phyloP scores from a whole-genome alignment of 1,140 invertebrate genomes.

The Bombus difficillimus region DNA sequence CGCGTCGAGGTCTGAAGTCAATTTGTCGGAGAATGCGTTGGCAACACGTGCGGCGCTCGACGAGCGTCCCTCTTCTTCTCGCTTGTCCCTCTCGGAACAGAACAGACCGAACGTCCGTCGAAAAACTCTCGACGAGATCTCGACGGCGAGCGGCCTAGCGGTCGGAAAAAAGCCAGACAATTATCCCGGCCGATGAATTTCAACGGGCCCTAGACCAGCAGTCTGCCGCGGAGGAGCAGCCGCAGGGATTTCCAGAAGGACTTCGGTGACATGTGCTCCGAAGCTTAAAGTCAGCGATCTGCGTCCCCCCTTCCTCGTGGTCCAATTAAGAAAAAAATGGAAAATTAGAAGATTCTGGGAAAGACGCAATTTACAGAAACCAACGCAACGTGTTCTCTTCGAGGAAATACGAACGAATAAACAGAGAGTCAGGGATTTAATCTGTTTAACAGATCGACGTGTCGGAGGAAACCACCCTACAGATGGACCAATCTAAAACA shows the following conservation, averaged over 20 bases:
- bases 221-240: conserved; percentile 61
- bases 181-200: conserved; percentile 59
- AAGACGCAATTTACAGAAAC: neutral
- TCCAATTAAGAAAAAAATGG: neutral
- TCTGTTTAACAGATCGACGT: neutral
- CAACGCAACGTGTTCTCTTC: too few species aligned
- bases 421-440: neutral
- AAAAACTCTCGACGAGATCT: conserved; percentile 55
- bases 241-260: conserved; percentile 22
- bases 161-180: conserved; percentile 63
- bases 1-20: conserved; percentile 81
- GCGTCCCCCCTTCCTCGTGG: too few species aligned
- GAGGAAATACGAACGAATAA: conserved; percentile 1
- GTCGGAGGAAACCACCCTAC: neutral
- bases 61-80: conserved; percentile 19
- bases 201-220: conserved; percentile 68
- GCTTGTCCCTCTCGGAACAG: conserved; percentile 34
- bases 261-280: conserved; percentile 21
- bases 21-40: conserved; percentile 82
- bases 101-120: conserved; percentile 5
- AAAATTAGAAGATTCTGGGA: neutral
- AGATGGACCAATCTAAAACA: neutral
- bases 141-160: neutral
- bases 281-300: neutral
- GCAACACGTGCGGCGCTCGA: conserved; percentile 77